Evolutionary conservation across 2,797 vertebrate species (phyloP).

Genomic region (Phylloscopus collybita): DNA sequence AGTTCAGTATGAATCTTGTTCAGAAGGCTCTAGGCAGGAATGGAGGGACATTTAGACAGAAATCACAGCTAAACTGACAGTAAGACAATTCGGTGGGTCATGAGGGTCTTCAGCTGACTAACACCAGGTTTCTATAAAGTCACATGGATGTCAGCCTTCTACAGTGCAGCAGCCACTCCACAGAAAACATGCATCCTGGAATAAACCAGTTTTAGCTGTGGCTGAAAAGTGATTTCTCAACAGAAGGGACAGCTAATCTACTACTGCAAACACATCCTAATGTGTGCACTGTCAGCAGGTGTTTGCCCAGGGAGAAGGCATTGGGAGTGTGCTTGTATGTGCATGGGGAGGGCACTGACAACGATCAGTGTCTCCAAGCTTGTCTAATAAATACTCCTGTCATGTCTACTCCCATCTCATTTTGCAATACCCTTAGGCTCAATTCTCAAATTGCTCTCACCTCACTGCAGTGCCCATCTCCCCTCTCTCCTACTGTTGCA

Average conservation of each 20-base stretch:
- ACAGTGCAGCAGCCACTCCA: background rate
- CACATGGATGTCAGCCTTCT: background rate
- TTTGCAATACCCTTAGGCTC: constrained; percentile 16
- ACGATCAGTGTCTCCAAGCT: background rate
- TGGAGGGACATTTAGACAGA: background rate
- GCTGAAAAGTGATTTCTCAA: background rate
- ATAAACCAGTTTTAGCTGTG: background rate
- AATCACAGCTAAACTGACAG: background rate
- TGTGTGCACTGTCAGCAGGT: background rate
- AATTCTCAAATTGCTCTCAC: background rate
- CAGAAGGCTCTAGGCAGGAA: background rate
- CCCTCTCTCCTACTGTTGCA: background rate
- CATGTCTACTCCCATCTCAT: background rate
- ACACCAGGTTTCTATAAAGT: background rate
- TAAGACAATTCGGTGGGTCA: background rate
- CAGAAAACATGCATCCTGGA: background rate
- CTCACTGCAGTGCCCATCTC: background rate
- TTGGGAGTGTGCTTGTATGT: background rate
- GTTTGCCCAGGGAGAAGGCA: background rate
- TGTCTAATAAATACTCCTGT: constrained; percentile 1
- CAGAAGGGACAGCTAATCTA: background rate
- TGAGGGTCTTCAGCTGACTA: background rate
- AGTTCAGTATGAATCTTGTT: background rate
- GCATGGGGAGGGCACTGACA: background rate
- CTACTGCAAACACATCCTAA: background rate